Evolutionary conservation across 2,797 vertebrate species (phyloP), one percentile per base, ranked within the genome.

Genomic region (Triplophysa yarkandensis): DNA sequence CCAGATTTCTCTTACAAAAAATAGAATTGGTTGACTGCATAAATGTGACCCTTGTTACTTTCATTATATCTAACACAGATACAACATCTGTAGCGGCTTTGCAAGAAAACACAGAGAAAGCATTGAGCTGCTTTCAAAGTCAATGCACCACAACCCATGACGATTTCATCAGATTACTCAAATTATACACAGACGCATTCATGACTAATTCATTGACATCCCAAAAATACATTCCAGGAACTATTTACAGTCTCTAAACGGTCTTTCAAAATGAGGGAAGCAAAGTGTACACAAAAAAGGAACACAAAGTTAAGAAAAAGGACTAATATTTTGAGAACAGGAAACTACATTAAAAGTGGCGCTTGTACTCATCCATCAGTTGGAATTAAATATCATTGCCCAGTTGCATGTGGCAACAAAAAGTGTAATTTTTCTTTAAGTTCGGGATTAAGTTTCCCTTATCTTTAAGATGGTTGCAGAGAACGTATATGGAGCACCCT

Each of bases 151-250:
- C 76, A 75, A 16, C 36, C 32, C 23, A 17, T 68, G 57, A 70
- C 69, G 77, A 71, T 61, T 62, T 21, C 32, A 41, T 46, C 4
- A n/a, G 62, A 67, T 44, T 19, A 79, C 50, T 44, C 63, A 27
- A 44, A 25, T 41, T 55, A 52, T 55, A 60, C 68, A 70, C 25
- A 50, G 64, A 66, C 46, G 21, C 43, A 30, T 52, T 74, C 64
- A 82, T 82, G 74, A 81, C 74, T 79, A 75, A 82, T 80, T 71
- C 73, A 80, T 80, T 72, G 66, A 52, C 50, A 34, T 64, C 57
- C 76, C 66, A 60, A 81, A 79, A 74, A 80, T 76, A 77, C 57
- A 50, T 50, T 36, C 25, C 64, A 54, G 46, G 67, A 32, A 46
- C 66, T 14, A 28, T 46, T 75, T 74, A 80, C 52, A 58, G 77